Conservation (phyloP, 2,888 invertebrate genomes). For the Drosophila lutescens region DNA sequence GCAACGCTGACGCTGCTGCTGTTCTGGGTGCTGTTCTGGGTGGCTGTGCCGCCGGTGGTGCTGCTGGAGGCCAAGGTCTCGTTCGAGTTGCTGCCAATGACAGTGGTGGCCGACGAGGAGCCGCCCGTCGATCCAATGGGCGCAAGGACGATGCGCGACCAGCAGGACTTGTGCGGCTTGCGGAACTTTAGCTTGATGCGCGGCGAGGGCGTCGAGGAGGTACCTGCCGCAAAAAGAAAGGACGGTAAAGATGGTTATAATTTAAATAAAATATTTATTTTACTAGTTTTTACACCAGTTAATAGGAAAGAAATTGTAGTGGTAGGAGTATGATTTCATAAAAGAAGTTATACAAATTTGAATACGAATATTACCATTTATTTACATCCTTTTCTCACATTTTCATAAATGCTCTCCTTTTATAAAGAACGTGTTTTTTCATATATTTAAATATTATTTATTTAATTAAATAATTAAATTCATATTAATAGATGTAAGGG, state of each 20-base stretch:
- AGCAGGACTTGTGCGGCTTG: slow-evolving; percentile 83
- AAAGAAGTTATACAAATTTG: too few species aligned
- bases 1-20: slow-evolving; percentile 78
- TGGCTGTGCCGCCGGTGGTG: slow-evolving; percentile 77
- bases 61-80: slow-evolving; percentile 81
- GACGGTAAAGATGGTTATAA: not conserved
- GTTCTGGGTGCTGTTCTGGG: slow-evolving; percentile 55
- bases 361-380: too few species aligned
- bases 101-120: slow-evolving; percentile 68
- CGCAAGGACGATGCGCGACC: slow-evolving; percentile 82
- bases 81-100: slow-evolving; percentile 81
- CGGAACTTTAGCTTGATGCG: slow-evolving; percentile 84
- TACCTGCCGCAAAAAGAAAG: slow-evolving; percentile 28
- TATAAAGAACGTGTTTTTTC: too few species aligned
- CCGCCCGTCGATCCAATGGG: slow-evolving; percentile 67
- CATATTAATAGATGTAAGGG: too few species aligned
- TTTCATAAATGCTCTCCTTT: too few species aligned
- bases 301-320: too few species aligned
- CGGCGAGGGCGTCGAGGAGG: slow-evolving; percentile 83
- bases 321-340: too few species aligned
- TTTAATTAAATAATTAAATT: too few species aligned
- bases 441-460: too few species aligned
- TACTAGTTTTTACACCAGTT: too few species aligned
- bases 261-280: not conserved
- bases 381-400: too few species aligned